Conservation (phyloP, 2,797 vertebrate species). For the Crocodylus rhombifer region DNA sequence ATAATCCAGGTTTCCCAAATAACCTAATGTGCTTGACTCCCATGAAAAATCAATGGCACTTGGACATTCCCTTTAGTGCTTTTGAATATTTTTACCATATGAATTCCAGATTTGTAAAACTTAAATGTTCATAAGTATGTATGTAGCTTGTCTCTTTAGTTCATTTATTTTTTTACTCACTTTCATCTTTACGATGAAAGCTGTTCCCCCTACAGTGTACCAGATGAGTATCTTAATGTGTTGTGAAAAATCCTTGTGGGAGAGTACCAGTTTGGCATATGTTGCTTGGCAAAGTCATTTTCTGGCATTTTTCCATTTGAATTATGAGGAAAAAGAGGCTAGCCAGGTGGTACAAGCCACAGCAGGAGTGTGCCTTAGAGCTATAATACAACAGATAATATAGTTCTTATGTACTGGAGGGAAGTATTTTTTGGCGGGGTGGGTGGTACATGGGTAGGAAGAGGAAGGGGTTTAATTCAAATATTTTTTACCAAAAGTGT, state of each 20-base stretch:
- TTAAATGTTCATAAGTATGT: neutral
- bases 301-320: slow-evolving; percentile 23
- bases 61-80: neutral
- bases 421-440: too few species aligned
- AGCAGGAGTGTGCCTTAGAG: neutral
- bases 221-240: slow-evolving; percentile 33
- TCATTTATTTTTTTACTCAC: slow-evolving; percentile 4
- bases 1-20: neutral
- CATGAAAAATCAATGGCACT: neutral
- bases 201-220: neutral
- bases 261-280: slow-evolving; percentile 25
- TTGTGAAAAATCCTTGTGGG: slow-evolving; percentile 29
- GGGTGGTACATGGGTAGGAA: too few species aligned
- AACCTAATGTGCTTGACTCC: neutral
- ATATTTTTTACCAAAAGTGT: neutral
- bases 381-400: neutral
- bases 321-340: slow-evolving; percentile 11
- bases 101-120: neutral
- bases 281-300: slow-evolving; percentile 25
- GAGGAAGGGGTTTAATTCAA: neutral
- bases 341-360: neutral
- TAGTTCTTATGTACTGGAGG: too few species aligned
- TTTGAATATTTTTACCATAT: neutral
- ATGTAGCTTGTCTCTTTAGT: neutral
- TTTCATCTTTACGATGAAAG: neutral